Evolutionary conservation across 2,888 invertebrate species (phyloP), one percentile per base, ranked within the genome.

Genomic region (Habrosyne pyritoides): DNA sequence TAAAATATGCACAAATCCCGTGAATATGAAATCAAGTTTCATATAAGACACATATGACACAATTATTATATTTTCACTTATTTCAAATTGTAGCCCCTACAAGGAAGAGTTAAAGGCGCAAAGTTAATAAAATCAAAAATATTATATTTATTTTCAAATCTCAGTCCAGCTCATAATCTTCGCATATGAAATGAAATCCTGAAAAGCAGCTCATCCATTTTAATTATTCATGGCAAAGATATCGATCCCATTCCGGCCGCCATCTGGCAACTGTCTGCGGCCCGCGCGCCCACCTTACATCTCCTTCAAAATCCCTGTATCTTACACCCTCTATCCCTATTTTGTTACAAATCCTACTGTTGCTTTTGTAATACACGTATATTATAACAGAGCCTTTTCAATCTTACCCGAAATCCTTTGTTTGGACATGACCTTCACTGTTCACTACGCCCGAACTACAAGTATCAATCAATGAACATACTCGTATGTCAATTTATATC

Each of bases 201-300:
- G 76, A 78, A 84, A 80, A 80, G 71, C 67, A 64, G 75, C 75
- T 80, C 78, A 84, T 86, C 71, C 75, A 71, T 85, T 79, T 87
- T 85, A 86, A 88, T 88, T 87, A 89, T 88, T 87, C 87, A 88
- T 82, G 76, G 74, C 70, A 63, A 61, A 61, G 59, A 67, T 86
- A 89, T 87, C 79, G 86, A 87, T 84, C 80, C 46, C 56, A 59
- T 66, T 66, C 70, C 66, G 59, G 53, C 59, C 73, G 75, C 73
- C 82, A 81, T 77, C 80, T 79, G 78, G 65, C 69, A 36, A 14
- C 36, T 42, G 42, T 42, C 42, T 42, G 42, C 53, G 63, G 75
- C 68, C 67, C 67, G 67, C 67, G 56, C 64, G 66, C 71, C 71
- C 36, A 59, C 54, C 59, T 56, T 56, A 54, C 54, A 48, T 54